Conservation (phyloP, 2,888 invertebrate species). For the Temnothorax rugatulus region DNA sequence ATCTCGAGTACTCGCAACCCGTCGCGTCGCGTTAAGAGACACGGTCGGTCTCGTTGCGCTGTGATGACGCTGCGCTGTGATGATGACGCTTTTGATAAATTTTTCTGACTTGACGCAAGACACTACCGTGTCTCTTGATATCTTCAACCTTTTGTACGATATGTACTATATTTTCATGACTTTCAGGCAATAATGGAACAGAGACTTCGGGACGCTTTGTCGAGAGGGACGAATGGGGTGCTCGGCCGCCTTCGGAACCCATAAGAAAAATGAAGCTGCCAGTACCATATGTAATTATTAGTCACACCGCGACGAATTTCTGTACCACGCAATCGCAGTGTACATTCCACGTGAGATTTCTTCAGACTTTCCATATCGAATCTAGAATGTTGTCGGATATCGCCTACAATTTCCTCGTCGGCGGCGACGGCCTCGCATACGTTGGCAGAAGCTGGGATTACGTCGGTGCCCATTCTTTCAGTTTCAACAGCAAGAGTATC, state of each 20-base stretch:
- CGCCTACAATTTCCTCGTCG: conserved; percentile 92
- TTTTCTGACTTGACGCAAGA: too few relatives aligned
- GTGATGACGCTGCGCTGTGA: too few relatives aligned
- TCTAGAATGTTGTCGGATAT: conserved; percentile 89
- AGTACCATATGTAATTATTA: conserved; percentile 82
- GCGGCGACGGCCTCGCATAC: conserved; percentile 92
- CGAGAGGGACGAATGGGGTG: conserved; percentile 89
- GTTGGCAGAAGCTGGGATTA: conserved; percentile 92
- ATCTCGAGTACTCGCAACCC: too few relatives aligned
- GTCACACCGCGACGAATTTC: conserved; percentile 79
- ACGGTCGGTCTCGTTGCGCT: too few relatives aligned
- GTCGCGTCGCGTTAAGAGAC: too few relatives aligned
- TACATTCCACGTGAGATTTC: conserved; percentile 74
- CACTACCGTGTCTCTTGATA: too few relatives aligned
- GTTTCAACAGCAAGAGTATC: conserved; percentile 87
- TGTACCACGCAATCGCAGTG: conserved; percentile 83
- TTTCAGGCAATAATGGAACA: conserved; percentile 67
- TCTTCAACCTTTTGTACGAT: background rate
- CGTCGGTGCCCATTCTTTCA: conserved; percentile 90
- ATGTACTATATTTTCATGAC: background rate
- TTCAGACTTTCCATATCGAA: conserved; percentile 90
- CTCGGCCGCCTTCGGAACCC: conserved; percentile 87
- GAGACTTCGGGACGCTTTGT: conserved; percentile 86
- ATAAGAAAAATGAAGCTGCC: conserved; percentile 77
- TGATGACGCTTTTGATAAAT: too few relatives aligned